These are phyloP conservation scores for Danaus chrysippus DNA, from an alignment of 2,888 invertebrate species.

Conservation along the genomic window DNA sequence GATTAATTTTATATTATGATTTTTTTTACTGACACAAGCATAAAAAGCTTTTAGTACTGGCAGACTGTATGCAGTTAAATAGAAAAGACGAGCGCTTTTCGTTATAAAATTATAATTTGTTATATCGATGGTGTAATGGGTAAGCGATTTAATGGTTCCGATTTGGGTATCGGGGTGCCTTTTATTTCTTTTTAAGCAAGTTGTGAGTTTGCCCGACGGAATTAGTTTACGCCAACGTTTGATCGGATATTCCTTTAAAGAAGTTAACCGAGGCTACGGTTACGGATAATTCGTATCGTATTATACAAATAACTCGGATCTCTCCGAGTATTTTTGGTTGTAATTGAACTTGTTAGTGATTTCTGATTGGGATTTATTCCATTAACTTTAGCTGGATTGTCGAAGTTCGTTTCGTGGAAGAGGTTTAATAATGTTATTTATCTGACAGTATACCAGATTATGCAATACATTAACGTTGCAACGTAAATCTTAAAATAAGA, in stretches of 20 bases:
- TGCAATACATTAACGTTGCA: background rate
- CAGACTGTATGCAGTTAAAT: constrained; percentile 7
- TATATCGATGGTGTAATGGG: constrained; percentile 69
- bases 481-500: constrained; percentile 13
- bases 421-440: background rate
- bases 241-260: constrained; percentile 75
- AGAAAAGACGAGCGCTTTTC: constrained; percentile 25
- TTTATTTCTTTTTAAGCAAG: constrained; percentile 58
- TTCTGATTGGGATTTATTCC: constrained; percentile 37
- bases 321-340: constrained; percentile 45
- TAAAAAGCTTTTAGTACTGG: too few species aligned
- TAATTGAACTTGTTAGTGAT: constrained; percentile 48
- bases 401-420: background rate
- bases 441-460: background rate
- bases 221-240: constrained; percentile 76
- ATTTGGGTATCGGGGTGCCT: constrained; percentile 53
- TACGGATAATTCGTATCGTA: constrained; percentile 52
- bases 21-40: too few species aligned
- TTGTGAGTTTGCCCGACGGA: constrained; percentile 70
- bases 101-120: constrained; percentile 40
- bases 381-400: constrained; percentile 24
- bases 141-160: constrained; percentile 64
- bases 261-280: constrained; percentile 57
- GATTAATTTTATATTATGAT: too few species aligned
- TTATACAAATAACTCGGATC: constrained; percentile 48